Conservation (phyloP, 2,113 vertebrate species). For the Pterocles gutturalis region DNA sequence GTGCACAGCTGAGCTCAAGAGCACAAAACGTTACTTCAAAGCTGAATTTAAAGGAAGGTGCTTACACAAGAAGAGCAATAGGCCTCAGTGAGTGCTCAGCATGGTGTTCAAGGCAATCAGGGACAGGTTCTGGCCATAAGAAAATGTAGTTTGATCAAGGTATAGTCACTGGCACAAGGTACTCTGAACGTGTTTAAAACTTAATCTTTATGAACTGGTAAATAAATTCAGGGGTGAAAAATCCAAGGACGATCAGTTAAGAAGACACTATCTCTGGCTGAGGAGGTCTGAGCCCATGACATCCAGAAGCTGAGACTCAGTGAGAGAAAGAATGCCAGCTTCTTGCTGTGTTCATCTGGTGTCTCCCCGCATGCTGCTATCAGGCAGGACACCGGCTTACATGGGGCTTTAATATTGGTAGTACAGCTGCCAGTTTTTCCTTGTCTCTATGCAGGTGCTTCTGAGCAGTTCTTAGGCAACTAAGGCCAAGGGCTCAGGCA, state of each 20-base stretch:
- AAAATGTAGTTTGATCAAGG: not conserved
- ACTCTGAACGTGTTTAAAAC: not conserved
- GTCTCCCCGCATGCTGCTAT: not conserved
- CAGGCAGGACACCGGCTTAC: not conserved
- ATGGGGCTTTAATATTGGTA: not conserved
- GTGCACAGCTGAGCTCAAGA: not conserved
- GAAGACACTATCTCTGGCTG: not conserved
- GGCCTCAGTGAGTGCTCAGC: not conserved
- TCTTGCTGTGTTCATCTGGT: not conserved
- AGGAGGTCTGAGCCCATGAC: not conserved
- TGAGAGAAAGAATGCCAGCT: not conserved
- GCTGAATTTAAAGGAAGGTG: not conserved
- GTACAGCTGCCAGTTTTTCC: not conserved
- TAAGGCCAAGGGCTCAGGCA: not conserved
- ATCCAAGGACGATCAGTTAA: not conserved
- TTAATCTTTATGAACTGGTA: not conserved
- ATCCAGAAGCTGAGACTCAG: not conserved
- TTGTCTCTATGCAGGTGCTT: not conserved
- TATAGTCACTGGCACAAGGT: not conserved
- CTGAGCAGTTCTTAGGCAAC: not conserved
- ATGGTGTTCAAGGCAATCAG: not conserved
- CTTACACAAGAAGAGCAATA: fast-evolving
- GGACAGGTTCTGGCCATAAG: not conserved
- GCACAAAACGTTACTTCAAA: not conserved
- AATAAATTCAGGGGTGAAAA: not conserved